Percentiles rank a stretch among this genome's conserved stretches.
Evolutionary conservation across 2,888 invertebrate species (phyloP).

Genomic region (Leptinotarsa haldemani): DNA sequence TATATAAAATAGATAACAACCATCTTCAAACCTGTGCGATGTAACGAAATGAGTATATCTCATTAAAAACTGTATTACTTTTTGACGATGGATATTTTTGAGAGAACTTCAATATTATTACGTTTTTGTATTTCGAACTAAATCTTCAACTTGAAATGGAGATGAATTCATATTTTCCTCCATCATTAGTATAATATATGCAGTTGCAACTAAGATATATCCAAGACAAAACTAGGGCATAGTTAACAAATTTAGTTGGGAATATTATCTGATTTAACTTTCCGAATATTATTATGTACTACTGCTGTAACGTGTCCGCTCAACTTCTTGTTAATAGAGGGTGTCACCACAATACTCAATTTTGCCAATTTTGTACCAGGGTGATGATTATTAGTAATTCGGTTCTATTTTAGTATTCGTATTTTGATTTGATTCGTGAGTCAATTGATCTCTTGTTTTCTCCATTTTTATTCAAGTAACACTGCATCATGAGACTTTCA

Average conservation of each 20-base stretch:
- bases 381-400: too few species aligned
- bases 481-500: too few species aligned
- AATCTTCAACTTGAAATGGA: conserved; percentile 31
- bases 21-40: too few species aligned
- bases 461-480: too few species aligned
- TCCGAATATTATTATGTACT: neutral
- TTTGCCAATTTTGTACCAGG: neutral
- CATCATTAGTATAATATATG: conserved; percentile 24
- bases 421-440: too few species aligned
- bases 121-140: conserved; percentile 25
- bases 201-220: neutral
- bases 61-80: too few species aligned
- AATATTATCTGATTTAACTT: neutral
- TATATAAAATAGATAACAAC: too few species aligned
- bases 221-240: conserved; percentile 2
- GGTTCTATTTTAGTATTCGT: too few species aligned
- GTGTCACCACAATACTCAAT: neutral
- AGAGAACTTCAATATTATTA: conserved; percentile 31
- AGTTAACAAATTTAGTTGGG: neutral
- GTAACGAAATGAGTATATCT: too few species aligned
- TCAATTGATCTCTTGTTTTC: too few species aligned
- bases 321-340: neutral
- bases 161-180: conserved; percentile 37
- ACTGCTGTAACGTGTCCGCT: neutral
- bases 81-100: conserved; percentile 34